These are phyloP conservation scores for Drosophila kanapiae DNA, from an alignment of 1,140 invertebrate genomes.

Conservation along the genomic window DNA sequence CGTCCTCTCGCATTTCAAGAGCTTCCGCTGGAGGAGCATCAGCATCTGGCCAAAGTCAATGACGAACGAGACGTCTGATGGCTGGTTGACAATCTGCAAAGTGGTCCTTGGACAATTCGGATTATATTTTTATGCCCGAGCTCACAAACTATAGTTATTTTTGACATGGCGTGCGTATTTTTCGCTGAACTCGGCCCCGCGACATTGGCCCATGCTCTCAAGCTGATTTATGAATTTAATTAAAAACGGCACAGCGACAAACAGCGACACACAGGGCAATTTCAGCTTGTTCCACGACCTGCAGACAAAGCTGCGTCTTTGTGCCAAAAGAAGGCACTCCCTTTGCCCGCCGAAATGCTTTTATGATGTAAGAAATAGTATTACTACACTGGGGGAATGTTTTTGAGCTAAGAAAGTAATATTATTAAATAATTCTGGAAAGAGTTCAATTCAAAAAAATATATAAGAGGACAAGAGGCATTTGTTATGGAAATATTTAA, in stretches of 20 bases:
- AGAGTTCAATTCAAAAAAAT: too few species aligned
- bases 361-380: slow-evolving; percentile 56
- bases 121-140: slow-evolving; percentile 45
- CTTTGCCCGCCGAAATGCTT: slow-evolving; percentile 44
- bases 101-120: slow-evolving; percentile 52
- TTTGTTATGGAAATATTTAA: too few species aligned
- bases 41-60: slow-evolving; percentile 50
- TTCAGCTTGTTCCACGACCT: slow-evolving; percentile 24
- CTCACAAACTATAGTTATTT: slow-evolving; percentile 45
- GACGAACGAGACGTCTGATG: slow-evolving; percentile 31
- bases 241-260: slow-evolving; percentile 72
- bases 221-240: slow-evolving; percentile 82
- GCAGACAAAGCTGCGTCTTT: slow-evolving; percentile 53
- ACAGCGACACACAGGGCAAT: slow-evolving; percentile 52
- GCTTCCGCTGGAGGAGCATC: slow-evolving; percentile 28
- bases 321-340: slow-evolving; percentile 38
- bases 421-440: not conserved
- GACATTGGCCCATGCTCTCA: slow-evolving; percentile 14
- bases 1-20: slow-evolving; percentile 72
- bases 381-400: not conserved
- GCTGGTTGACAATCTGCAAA: slow-evolving; percentile 44
- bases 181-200: slow-evolving; percentile 32
- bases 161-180: slow-evolving; percentile 36
- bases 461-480: too few species aligned
- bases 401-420: too few species aligned